These are phyloP conservation scores for Agrochola lychnidis DNA, from an alignment of 2,888 invertebrate genomes.

Conservation along the genomic window DNA sequence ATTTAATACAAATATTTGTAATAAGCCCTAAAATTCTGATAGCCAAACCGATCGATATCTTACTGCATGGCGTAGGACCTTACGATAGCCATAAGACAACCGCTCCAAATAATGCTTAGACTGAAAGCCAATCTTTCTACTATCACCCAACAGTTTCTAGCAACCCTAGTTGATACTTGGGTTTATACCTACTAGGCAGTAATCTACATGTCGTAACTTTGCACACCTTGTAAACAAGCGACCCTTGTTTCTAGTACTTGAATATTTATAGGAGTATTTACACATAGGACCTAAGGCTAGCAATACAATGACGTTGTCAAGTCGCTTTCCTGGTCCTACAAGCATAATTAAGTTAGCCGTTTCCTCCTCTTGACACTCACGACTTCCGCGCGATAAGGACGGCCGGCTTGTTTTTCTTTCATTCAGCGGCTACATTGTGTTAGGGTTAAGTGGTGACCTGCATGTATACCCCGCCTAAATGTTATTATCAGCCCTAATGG, in stretches of 20 bases:
- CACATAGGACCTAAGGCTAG: slow-evolving; percentile 40
- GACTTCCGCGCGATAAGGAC: slow-evolving; percentile 63
- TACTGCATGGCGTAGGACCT: not conserved
- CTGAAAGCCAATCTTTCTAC: not conserved
- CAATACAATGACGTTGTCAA: slow-evolving; percentile 53
- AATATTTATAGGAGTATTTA: slow-evolving; percentile 49
- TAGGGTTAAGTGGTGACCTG: slow-evolving; percentile 63
- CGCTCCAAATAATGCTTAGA: not conserved
- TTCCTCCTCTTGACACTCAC: slow-evolving; percentile 64
- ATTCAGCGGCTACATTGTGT: slow-evolving; percentile 58
- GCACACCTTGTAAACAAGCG: slow-evolving; percentile 26
- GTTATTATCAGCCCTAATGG: slow-evolving; percentile 48
- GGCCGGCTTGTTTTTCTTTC: slow-evolving; percentile 61
- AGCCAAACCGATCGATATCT: not conserved
- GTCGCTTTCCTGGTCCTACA: slow-evolving; percentile 52
- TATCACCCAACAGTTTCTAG: not conserved
- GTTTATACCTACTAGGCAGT: not conserved
- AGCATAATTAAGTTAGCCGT: slow-evolving; percentile 66
- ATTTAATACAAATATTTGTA: not conserved
- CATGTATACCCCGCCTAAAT: slow-evolving; percentile 52
- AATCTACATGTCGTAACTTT: slow-evolving; percentile 17
- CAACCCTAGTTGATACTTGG: not conserved
- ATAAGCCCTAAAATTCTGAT: not conserved
- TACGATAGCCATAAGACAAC: not conserved
- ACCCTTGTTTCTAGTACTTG: slow-evolving; percentile 24